Evolutionary conservation across 1,140 invertebrate species (phyloP).

Genomic region (Aphelenchoides fujianensis): DNA sequence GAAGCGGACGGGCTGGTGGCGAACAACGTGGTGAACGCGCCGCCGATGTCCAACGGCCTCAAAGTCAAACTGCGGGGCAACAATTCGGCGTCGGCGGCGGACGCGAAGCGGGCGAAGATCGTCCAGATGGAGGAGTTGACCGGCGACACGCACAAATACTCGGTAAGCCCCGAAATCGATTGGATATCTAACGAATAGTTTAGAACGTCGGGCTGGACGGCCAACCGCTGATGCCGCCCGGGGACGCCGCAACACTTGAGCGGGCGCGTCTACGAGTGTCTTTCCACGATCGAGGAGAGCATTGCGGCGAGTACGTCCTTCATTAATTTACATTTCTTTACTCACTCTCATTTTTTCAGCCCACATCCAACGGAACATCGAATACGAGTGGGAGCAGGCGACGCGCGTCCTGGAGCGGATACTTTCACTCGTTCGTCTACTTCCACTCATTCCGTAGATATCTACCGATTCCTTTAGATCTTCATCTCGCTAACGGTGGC

Average conservation of each 20-base stretch:
- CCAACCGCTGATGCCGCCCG: neutral
- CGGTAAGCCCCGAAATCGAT: no score
- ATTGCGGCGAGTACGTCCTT: slow-evolving; percentile 32
- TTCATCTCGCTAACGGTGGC: slow-evolving; percentile 48
- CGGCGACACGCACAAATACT: slow-evolving; percentile 21
- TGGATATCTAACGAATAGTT: no score
- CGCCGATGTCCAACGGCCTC: neutral
- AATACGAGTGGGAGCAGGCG: slow-evolving; percentile 54
- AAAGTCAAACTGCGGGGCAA: neutral
- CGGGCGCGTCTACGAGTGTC: slow-evolving; percentile 39
- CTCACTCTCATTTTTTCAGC: no score
- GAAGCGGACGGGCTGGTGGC: slow-evolving; percentile 7
- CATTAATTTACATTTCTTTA: no score
- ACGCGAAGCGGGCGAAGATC: slow-evolving; percentile 29
- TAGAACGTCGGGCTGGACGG: neutral
- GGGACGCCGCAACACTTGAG: neutral
- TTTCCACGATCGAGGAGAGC: slow-evolving; percentile 37
- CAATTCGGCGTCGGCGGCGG: neutral
- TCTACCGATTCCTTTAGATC: slow-evolving; percentile 55
- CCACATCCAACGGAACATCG: slow-evolving; percentile 41
- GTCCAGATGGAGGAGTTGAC: slow-evolving; percentile 35
- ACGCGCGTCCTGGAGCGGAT: slow-evolving; percentile 52
- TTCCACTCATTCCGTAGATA: no score
- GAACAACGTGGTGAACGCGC: neutral
- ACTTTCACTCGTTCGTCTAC: no score